phyloP scores from a whole-genome alignment of 2,113 vertebrate genomes.

The Erpornis zantholeuca region DNA sequence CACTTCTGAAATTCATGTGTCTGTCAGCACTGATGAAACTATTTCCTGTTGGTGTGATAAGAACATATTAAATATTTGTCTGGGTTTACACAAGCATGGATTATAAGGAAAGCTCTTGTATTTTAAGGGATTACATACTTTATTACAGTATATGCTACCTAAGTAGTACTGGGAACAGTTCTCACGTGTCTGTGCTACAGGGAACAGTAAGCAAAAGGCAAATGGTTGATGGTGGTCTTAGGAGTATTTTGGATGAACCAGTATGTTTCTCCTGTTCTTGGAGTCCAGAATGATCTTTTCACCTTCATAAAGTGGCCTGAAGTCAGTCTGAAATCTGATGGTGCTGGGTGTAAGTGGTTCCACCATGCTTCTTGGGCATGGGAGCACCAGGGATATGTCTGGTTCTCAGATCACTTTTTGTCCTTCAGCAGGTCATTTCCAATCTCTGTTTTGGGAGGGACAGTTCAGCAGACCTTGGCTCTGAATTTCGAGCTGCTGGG shows the following conservation, averaged over 20 bases:
- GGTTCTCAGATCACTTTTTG: neutral
- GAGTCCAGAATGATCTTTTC: neutral
- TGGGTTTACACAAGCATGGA: neutral
- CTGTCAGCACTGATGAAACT: neutral
- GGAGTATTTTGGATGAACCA: neutral
- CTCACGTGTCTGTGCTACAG: neutral
- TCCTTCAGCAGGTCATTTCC: neutral
- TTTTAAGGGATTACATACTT: slow-evolving; percentile 11
- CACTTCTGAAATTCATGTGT: neutral
- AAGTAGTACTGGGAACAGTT: neutral
- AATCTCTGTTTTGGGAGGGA: neutral
- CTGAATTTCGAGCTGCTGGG: neutral
- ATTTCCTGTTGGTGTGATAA: neutral
- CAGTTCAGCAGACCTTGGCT: neutral
- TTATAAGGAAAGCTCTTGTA: slow-evolving; percentile 39
- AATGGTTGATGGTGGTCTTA: neutral
- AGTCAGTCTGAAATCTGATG: neutral
- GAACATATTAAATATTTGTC: neutral
- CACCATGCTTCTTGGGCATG: rapidly evolving
- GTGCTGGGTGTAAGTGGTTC: neutral
- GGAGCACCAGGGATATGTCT: neutral
- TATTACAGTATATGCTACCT: neutral
- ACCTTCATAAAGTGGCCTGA: neutral
- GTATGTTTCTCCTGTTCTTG: neutral
- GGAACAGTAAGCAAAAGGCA: neutral